Evolutionary conservation across 2,113 vertebrate genomes (phyloP).

Genomic region (Platycercus adscitus): DNA sequence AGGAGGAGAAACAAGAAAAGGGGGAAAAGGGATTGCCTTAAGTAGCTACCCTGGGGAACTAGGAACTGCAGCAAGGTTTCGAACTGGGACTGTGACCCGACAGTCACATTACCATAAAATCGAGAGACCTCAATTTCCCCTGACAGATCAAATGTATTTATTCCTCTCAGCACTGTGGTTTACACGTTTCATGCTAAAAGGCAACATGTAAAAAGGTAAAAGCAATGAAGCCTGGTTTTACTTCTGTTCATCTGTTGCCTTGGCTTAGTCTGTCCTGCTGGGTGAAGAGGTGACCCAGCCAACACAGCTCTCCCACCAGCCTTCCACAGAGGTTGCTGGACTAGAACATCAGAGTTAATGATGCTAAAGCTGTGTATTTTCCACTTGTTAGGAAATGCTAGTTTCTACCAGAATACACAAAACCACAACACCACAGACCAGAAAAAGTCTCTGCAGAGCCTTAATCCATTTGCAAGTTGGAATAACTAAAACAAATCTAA

Average conservation of each 20-base stretch:
- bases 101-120: background rate
- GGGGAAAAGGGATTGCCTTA: background rate
- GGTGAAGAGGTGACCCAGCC: background rate
- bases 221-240: background rate
- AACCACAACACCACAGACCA: background rate
- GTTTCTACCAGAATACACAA: background rate
- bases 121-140: background rate
- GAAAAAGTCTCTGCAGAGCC: background rate
- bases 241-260: background rate
- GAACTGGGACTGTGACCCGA: background rate
- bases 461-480: background rate
- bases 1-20: background rate
- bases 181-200: background rate
- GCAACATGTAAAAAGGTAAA: background rate
- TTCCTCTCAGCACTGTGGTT: background rate
- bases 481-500: background rate
- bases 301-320: background rate
- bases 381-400: background rate
- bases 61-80: background rate
- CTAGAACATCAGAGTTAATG: background rate
- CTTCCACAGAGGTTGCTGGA: background rate
- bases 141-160: background rate
- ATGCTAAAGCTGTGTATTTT: background rate
- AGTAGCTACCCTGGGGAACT: background rate
- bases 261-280: background rate